Percentiles rank a stretch among this genome's conserved stretches.
Conservation (phyloP, 2,888 invertebrate species). For the Copidosoma aretas region DNA sequence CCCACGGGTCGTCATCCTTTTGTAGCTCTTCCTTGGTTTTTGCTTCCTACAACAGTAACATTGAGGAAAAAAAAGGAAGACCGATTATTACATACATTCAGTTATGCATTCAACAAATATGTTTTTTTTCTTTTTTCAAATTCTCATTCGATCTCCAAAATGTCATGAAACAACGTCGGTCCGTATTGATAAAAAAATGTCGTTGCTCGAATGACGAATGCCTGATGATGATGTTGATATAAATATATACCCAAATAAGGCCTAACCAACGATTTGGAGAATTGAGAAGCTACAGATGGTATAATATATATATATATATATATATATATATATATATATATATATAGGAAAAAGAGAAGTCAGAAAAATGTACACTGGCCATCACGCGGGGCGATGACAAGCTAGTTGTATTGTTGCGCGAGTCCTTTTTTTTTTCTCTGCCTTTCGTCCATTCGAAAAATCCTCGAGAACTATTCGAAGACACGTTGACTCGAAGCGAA, state of each 20-base stretch:
- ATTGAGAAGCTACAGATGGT: too few species aligned
- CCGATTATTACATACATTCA: neutral
- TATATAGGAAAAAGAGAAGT: slow-evolving; percentile 7
- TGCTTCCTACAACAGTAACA: slow-evolving; percentile 51
- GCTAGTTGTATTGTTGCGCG: slow-evolving; percentile 31
- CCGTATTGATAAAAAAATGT: too few species aligned
- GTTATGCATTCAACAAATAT: neutral
- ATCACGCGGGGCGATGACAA: slow-evolving; percentile 26
- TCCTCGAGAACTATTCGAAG: slow-evolving; percentile 31
- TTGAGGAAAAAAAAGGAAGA: slow-evolving; percentile 36
- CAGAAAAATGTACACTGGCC: slow-evolving; percentile 27
- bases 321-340: too few species aligned
- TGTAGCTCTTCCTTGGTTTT: slow-evolving; percentile 50
- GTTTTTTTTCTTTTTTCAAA: neutral
- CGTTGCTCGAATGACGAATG: too few species aligned
- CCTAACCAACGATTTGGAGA: too few species aligned
- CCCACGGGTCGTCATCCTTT: slow-evolving; percentile 76
- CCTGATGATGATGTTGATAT: too few species aligned
- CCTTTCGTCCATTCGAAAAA: slow-evolving; percentile 25
- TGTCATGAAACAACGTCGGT: too few species aligned
- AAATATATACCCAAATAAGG: too few species aligned
- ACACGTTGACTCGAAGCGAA: slow-evolving; percentile 27
- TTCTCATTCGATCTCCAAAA: too few species aligned
- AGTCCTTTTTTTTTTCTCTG: too few species aligned
- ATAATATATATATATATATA: too few species aligned